Base-by-base conservation (phyloP, 1,140 invertebrate species). In the Macrosteles quadrilineatus region DNA sequence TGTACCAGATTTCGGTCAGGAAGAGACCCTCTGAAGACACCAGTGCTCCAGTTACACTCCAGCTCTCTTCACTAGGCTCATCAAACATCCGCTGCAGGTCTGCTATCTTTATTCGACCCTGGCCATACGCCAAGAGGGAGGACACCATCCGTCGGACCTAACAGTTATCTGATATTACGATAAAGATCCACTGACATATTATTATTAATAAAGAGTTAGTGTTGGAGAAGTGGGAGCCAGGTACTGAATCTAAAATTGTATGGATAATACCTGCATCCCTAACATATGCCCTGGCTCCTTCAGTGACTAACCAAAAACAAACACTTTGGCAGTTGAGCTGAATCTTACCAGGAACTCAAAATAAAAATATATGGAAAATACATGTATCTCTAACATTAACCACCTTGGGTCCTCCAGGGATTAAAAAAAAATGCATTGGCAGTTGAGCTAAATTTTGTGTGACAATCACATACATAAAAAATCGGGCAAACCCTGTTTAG, bases 131-230 rank as follows among this genome's bases (percentile, higher is more conserved):
- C 31, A 91, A 74, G 19, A 92, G 75, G 4, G 86, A 77, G 23
- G 86, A 88, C 25, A 92, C 83, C 78, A 91, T 93, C 43, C 90
- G 84, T 53, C 91, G 84, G 3, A 93, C 87, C 88, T 92, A 76
- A 31, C 88, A 90, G 76, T 92, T 89, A 19, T 92, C 80, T 82
- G 91, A 93, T n/a, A 43, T 43, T 43, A 43, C 85, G 83, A 76
- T 76, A 83, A 27, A 25, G 17, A 57, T 12, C 23, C 11, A 17
- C 12, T 57, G 23, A 19, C 19, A 11, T 25, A 11, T 57, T 57
- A 57, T 11, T 19, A 25, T 57, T 19, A 57, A 25, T 57, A 57
- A 57, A 57, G 23, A 11, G 17, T 57, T 57, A 14, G 23, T 9
- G 23, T 57, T 14, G 9, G n/a, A 9, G n/a, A 43, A 11, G 40